Percentiles rank a stretch among this genome's conserved stretches.
These are phyloP conservation scores for Sturnira hondurensis DNA, from an alignment of 2,113 vertebrate species.

Conservation along the genomic window DNA sequence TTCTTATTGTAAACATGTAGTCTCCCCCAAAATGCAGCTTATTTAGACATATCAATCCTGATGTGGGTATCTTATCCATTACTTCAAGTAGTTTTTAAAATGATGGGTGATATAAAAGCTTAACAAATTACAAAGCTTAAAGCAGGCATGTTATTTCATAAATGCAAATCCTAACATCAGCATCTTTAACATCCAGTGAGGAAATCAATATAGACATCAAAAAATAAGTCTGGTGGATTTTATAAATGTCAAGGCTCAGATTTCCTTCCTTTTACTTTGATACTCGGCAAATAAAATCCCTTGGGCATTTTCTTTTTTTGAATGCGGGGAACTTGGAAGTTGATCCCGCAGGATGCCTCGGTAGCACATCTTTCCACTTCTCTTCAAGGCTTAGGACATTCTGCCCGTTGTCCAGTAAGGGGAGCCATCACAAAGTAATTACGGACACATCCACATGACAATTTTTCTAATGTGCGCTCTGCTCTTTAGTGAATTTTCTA, in stretches of 20 bases:
- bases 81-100: not conserved
- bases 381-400: not conserved
- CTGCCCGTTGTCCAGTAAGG: constrained; percentile 74
- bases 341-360: no score
- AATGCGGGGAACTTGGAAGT: not conserved
- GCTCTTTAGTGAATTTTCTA: not conserved
- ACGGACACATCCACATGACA: not conserved
- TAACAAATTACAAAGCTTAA: not conserved
- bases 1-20: not conserved
- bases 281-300: not conserved
- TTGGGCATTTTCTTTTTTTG: not conserved
- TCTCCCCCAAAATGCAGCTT: not conserved
- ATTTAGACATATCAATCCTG: not conserved
- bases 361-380: not conserved
- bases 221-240: not conserved
- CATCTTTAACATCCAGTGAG: not conserved
- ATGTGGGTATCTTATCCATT: not conserved
- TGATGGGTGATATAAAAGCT: not conserved
- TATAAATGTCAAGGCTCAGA: not conserved
- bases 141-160: not conserved
- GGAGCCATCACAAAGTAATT: constrained; percentile 76
- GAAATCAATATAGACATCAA: not conserved
- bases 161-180: not conserved
- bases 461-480: not conserved
- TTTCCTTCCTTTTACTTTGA: not conserved